A percentile compares a stretch with the other conserved stretches of the same genome.
Conservation (phyloP, 2,888 invertebrate species). For the Chymomyza caudatula region DNA sequence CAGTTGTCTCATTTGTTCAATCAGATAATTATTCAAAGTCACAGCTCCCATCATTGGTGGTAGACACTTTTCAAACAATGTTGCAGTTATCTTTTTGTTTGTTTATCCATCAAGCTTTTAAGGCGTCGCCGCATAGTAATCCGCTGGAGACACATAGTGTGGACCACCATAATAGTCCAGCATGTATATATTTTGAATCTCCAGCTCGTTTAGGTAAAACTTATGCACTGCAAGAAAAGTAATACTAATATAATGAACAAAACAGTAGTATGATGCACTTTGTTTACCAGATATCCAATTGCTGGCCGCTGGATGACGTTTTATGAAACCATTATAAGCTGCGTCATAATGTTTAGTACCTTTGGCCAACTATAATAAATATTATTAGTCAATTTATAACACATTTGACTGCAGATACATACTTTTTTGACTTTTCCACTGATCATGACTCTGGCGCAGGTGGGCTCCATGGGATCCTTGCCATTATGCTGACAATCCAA, state of each 20-base stretch:
- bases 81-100: neutral
- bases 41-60: neutral
- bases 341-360: conserved; percentile 47
- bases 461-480: conserved; percentile 78
- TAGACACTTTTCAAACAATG: neutral
- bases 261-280: neutral
- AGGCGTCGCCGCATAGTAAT: conserved; percentile 47
- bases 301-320: conserved; percentile 75
- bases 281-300: conserved; percentile 69
- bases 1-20: neutral
- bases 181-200: conserved; percentile 85
- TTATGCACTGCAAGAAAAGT: conserved; percentile 82
- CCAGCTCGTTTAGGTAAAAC: conserved; percentile 88
- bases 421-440: conserved; percentile 74
- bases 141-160: conserved; percentile 58
- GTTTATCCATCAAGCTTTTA: conserved; percentile 11
- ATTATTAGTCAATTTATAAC: neutral
- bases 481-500: conserved; percentile 63
- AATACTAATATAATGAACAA: neutral
- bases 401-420: neutral
- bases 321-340: conserved; percentile 59
- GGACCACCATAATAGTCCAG: conserved; percentile 91
- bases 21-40: too few relatives aligned
- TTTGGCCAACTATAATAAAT: conserved; percentile 48
- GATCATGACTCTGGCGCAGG: conserved; percentile 74